Evolutionary conservation across 2,888 invertebrate genomes (phyloP).

Genomic region (Xestia xanthographa): DNA sequence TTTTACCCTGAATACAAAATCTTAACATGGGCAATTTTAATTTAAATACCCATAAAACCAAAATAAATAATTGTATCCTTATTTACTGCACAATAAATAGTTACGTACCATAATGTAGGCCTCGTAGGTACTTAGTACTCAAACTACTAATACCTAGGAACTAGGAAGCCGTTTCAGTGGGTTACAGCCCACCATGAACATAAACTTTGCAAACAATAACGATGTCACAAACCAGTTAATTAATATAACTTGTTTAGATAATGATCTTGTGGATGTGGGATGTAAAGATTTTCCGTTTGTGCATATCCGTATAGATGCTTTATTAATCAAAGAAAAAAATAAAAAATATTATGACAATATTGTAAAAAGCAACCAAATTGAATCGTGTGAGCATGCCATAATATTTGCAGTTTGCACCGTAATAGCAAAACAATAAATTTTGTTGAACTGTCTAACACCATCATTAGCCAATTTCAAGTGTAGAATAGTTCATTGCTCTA

Average conservation of each 20-base stretch:
- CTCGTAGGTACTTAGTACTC: neutral
- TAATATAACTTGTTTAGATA: constrained; percentile 55
- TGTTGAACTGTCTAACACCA: neutral
- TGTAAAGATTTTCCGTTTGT: constrained; percentile 58
- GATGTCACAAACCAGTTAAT: constrained; percentile 60
- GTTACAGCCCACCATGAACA: constrained; percentile 59
- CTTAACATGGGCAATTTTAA: neutral
- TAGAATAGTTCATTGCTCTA: constrained; percentile 29
- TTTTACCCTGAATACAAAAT: neutral
- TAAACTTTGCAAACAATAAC: constrained; percentile 62
- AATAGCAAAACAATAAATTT: neutral
- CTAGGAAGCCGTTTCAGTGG: constrained; percentile 66
- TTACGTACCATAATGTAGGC: no score
- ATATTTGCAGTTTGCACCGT: neutral
- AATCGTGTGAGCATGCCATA: neutral
- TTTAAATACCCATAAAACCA: neutral
- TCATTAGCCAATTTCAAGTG: neutral
- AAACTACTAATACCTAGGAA: constrained; percentile 57
- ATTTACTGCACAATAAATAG: constrained; percentile 2
- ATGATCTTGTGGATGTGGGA: constrained; percentile 56
- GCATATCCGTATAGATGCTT: constrained; percentile 46
- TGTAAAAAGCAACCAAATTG: neutral
- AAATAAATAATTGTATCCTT: neutral
- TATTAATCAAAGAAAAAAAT: neutral
- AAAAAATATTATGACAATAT: neutral